phyloP scores from a whole-genome alignment of 2,113 vertebrate genomes.

The Ascaphus truei region DNA sequence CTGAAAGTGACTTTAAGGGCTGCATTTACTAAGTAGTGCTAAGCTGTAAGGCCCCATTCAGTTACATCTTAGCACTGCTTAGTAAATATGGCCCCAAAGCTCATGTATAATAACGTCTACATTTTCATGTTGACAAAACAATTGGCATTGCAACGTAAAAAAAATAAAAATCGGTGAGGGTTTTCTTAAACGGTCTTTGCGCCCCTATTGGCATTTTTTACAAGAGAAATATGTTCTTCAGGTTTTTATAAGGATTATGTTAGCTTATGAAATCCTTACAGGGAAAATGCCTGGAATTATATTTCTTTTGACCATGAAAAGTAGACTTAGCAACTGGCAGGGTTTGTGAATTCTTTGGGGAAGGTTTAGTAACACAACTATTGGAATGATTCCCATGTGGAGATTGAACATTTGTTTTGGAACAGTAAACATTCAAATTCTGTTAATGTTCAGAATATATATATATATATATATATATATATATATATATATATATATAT shows the following conservation, averaged over 20 bases:
- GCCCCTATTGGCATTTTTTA: neutral
- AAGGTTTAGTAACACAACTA: neutral
- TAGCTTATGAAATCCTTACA: neutral
- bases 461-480: neutral
- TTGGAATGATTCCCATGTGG: neutral
- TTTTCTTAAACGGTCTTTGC: slow-evolving; percentile 15
- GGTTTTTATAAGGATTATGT: slow-evolving; percentile 26
- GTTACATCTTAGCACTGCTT: neutral
- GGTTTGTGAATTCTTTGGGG: neutral
- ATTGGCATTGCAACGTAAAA: neutral
- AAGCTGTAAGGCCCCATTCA: neutral
- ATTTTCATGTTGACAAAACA: neutral
- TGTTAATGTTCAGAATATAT: neutral
- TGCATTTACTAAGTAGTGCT: too few species aligned
- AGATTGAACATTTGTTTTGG: neutral
- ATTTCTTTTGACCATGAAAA: neutral
- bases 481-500: too few species aligned
- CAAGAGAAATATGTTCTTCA: neutral
- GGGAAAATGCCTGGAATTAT: slow-evolving; percentile 25
- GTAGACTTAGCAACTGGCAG: neutral
- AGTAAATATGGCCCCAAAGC: neutral
- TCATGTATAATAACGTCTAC: neutral
- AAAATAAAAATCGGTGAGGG: neutral
- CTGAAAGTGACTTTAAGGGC: too few species aligned
- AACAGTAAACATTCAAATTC: neutral